phyloP scores from a whole-genome alignment of 2,797 vertebrate genomes.

The Phataginus tricuspis region DNA sequence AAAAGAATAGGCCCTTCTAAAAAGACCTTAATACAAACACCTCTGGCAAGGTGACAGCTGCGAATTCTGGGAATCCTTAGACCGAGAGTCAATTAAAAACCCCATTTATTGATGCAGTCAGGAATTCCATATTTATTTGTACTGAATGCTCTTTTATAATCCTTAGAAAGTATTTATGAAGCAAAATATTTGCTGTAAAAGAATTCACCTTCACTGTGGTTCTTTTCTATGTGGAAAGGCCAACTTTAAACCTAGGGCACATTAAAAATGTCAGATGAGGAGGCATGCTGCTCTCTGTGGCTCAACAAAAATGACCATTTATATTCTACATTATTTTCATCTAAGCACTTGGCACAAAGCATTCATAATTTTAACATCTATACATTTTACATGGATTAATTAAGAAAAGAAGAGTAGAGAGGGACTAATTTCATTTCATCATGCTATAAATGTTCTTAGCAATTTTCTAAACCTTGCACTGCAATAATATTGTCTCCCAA shows the following conservation, averaged over 20 bases:
- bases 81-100: neutral
- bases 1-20: neutral
- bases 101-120: conserved; percentile 15
- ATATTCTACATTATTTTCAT: neutral
- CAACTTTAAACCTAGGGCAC: neutral
- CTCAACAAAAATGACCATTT: neutral
- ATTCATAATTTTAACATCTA: neutral
- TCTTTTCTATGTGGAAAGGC: neutral
- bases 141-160: neutral
- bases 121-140: neutral
- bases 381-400: neutral
- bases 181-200: neutral
- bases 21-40: neutral
- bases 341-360: neutral
- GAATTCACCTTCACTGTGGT: neutral
- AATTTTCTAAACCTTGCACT: conserved; percentile 29
- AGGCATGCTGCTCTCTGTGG: accelerated
- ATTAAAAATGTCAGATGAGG: neutral
- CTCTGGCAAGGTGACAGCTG: neutral
- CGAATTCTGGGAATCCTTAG: neutral
- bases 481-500: neutral
- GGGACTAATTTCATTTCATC: conserved; percentile 20
- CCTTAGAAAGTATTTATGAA: neutral
- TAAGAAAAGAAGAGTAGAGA: conserved; percentile 10
- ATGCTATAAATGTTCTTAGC: neutral